These are phyloP conservation scores for Parnassius glacialis DNA, from an alignment of 2,888 invertebrate species.

Conservation along the genomic window DNA sequence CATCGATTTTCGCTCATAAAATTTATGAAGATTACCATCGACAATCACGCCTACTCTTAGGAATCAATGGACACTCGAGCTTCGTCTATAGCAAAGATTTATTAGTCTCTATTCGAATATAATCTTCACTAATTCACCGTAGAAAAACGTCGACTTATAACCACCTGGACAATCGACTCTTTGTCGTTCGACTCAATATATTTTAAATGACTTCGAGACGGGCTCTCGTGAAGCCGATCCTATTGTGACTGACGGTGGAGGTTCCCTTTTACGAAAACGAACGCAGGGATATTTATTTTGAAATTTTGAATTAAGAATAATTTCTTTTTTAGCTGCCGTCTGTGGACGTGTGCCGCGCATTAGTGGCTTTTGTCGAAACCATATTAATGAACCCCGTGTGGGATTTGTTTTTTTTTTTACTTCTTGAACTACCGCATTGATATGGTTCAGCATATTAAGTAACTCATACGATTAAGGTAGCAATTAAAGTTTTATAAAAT, in stretches of 20 bases:
- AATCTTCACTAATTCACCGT: constrained; percentile 77
- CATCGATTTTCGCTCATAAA: constrained; percentile 56
- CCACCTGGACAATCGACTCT: constrained; percentile 66
- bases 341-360: constrained; percentile 76
- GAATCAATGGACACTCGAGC: constrained; percentile 67
- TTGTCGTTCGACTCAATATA: constrained; percentile 74
- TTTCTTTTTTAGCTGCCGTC: constrained; percentile 75
- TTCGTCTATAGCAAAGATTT: constrained; percentile 61
- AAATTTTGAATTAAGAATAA: constrained; percentile 74
- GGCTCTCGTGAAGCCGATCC: constrained; percentile 56
- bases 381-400: constrained; percentile 66
- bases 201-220: constrained; percentile 74
- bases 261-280: constrained; percentile 58
- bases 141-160: constrained; percentile 70
- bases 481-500: not conserved
- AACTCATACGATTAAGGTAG: not conserved
- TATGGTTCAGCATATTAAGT: constrained; percentile 2
- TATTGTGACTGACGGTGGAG: constrained; percentile 68
- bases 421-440: constrained; percentile 50
- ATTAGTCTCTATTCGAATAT: constrained; percentile 72
- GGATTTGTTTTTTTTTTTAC: constrained; percentile 39
- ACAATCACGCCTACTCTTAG: constrained; percentile 67
- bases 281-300: constrained; percentile 58
- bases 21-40: constrained; percentile 73
- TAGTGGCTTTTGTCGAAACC: constrained; percentile 68